Percentiles rank a stretch among this genome's conserved stretches.
Evolutionary conservation across 2,888 invertebrate genomes (phyloP).

Genomic region (Ectemnius lituratus): DNA sequence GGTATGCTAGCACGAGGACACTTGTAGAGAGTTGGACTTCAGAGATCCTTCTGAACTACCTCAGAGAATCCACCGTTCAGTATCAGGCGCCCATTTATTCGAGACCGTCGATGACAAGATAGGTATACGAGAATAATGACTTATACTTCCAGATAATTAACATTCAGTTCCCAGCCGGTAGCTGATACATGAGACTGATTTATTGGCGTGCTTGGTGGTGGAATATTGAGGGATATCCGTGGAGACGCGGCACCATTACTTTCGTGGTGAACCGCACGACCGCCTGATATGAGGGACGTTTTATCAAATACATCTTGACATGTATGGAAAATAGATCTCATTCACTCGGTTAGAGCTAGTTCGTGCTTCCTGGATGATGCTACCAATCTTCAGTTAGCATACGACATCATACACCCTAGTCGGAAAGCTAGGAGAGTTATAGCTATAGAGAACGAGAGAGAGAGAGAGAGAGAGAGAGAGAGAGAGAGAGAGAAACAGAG

Average conservation of each 20-base stretch:
- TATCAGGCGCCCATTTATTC: too few species aligned
- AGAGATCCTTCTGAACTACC: too few species aligned
- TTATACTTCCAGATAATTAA: not conserved
- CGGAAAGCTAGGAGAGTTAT: not conserved
- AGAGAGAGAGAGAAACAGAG: constrained; percentile 14
- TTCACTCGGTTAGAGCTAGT: constrained; percentile 35
- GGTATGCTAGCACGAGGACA: too few species aligned
- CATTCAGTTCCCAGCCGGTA: not conserved
- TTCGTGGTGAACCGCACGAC: not conserved
- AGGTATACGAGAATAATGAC: not conserved
- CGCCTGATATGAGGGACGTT: constrained; percentile 6
- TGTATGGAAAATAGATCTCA: constrained; percentile 37
- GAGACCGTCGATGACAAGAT: too few species aligned
- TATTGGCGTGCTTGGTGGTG: not conserved
- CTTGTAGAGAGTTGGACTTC: too few species aligned
- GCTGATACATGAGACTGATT: not conserved
- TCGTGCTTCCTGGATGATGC: constrained; percentile 53
- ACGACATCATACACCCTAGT: not conserved
- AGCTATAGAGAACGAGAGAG: constrained; percentile 11
- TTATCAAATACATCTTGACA: not conserved
- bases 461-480: constrained; percentile 17
- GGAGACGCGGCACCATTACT: constrained; percentile 2
- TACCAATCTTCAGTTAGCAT: constrained; percentile 53
- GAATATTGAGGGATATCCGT: constrained; percentile 5
- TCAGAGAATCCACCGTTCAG: too few species aligned